Evolutionary conservation across 2,113 vertebrate genomes (phyloP), one percentile per base, ranked within the genome.

Genomic region (Zosterops borbonicus): DNA sequence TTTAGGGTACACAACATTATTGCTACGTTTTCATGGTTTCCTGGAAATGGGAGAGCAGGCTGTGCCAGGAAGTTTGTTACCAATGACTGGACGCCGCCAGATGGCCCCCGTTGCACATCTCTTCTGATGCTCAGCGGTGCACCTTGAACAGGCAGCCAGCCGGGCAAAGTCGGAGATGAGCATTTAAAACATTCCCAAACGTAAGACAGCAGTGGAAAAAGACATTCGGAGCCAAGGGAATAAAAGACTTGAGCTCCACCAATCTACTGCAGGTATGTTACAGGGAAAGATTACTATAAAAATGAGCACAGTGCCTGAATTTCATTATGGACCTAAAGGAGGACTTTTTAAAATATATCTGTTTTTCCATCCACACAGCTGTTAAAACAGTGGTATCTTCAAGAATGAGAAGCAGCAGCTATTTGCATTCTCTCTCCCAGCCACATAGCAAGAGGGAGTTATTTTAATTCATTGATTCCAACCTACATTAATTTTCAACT

Each of bases 81-180:
- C 25, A 3, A 3, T 29, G 14, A 7, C 12, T 3, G 52, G n/a
- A 1, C 0, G 12, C 46, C 96, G 77, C 55, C 49, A 83, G 94
- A 65, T 73, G 94, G 84, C 82, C 25, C 1, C 35, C 49, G 10
- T n/a, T 27, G 28, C 67, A 16, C 53, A 2, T 9, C 5, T 46
- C 73, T 13, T 7, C 0, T 3, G 6, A 9, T 2, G 9, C 20
- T 9, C 10, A 6, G 20, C 0, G 3, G 4, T 2, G 7, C 14
- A 2, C 28, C 33, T 27, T 6, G 7, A 35, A 33, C 7, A 16
- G 55, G 0, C 25, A 12, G 50, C 2, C 3, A 42, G 33, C 11
- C 5, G 4, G 29, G 35, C 15, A 56, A 46, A 71, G 12, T 2
- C 5, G 2, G 15, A 50, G 29, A 55, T 14, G 4, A 59, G 29